A percentile compares a stretch with the other conserved stretches of the same genome.
Evolutionary conservation across 1,140 invertebrate species (phyloP).

Genomic region (Grapholita molesta): DNA sequence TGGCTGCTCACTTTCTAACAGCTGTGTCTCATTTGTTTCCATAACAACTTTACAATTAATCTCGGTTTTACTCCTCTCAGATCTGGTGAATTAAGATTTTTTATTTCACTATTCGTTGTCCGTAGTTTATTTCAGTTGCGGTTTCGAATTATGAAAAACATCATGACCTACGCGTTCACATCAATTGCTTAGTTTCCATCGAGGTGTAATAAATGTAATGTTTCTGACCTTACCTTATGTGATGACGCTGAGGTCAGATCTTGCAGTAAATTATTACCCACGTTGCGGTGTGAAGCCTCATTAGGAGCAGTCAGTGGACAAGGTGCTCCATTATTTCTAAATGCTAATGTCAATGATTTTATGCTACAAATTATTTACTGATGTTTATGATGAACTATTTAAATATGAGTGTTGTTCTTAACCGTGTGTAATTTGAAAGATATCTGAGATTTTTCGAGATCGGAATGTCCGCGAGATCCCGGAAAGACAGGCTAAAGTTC

Average conservation of each 20-base stretch:
- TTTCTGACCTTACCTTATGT: constrained; percentile 9
- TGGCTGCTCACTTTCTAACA: constrained; percentile 19
- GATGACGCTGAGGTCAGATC: constrained; percentile 2
- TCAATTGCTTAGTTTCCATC: not conserved
- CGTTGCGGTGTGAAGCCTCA: not conserved
- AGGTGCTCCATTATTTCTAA: not conserved
- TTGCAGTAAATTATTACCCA: not conserved
- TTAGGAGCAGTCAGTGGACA: not conserved
- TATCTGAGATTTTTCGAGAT: too few relatives aligned
- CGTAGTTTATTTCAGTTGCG: not conserved
- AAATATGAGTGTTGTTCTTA: too few relatives aligned
- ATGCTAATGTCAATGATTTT: not conserved
- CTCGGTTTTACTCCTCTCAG: not conserved
- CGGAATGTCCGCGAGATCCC: too few relatives aligned
- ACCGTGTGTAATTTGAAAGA: too few relatives aligned
- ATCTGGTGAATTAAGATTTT: not conserved
- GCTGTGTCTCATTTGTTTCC: not conserved
- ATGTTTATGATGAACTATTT: too few relatives aligned
- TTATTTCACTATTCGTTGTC: not conserved
- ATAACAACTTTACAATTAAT: not conserved
- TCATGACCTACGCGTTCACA: not conserved
- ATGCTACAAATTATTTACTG: too few relatives aligned
- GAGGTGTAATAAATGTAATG: not conserved
- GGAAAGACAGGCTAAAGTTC: too few relatives aligned
- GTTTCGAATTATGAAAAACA: not conserved